Evolutionary conservation across 2,797 vertebrate species (phyloP), one percentile per base, ranked within the genome.

Genomic region (Nothura maculosa): DNA sequence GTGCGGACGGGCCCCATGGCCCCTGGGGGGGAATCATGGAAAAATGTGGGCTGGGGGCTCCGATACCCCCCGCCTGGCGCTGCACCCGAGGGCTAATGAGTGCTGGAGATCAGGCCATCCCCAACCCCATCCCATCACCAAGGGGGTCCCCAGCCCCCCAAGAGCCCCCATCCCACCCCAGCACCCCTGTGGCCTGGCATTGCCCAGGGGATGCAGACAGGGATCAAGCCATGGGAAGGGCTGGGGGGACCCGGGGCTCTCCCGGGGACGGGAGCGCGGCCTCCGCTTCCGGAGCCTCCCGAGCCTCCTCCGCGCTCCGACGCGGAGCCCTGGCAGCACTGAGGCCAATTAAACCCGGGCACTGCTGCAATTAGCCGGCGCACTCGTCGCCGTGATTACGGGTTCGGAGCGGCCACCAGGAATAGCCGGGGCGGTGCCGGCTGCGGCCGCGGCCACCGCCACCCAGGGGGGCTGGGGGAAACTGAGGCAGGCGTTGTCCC

Each of bases 371-470:
- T 96, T 96, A 96, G 94, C 92, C 34, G 36, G 72, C 32, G 90
- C 68, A 92, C 60, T 14, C 66, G 55, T 20, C 47, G 90, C 72
- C 67, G 86, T 95, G 90, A 96, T 94, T 94, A 94, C 50, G 92
- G 95, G 90, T 87, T 82, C 75, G 20, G 95, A 96, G 87, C 8
- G 86, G 93, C 73, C 95, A 90, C 90, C 93, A 85, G 89, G 92
- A 96, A 96, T 96, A 96, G 94, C 91, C 74, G 55, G 93, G 96
- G 96, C 54, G 96, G 92, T 40, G 94, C 95, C 75, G 85, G 79
- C 85, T 94, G 90, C 30, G 93, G 92, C 61, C 12, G n/a, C 79
- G 34, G 74, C 27, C 61, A 60, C 72, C 78, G 57, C 27, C 54
- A 60, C 72, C 78, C 57, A 36, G 50, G 57, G 75, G 40, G 58